These are phyloP conservation scores for Tachystola acroxantha DNA, from an alignment of 2,888 invertebrate genomes.

Conservation along the genomic window DNA sequence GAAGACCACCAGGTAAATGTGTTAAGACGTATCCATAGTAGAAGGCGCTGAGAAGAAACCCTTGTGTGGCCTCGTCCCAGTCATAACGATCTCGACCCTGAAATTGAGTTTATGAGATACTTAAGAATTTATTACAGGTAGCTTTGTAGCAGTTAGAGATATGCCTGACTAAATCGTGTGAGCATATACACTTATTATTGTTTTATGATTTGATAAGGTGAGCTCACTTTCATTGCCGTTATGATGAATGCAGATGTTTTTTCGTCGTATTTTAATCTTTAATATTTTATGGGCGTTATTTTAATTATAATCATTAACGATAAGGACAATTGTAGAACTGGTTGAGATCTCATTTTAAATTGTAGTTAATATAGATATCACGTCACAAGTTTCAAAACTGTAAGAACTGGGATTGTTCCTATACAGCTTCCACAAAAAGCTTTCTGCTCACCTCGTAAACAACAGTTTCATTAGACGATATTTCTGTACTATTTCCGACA, in stretches of 20 bases:
- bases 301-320: no score
- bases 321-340: no score
- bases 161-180: background rate
- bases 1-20: slow-evolving; percentile 88
- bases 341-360: no score
- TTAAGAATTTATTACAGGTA: background rate
- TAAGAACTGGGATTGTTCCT: no score
- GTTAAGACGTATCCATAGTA: slow-evolving; percentile 91
- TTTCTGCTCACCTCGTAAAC: slow-evolving; percentile 30
- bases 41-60: slow-evolving; percentile 87
- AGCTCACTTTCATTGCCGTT: no score
- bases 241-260: no score
- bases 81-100: slow-evolving; percentile 70
- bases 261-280: no score
- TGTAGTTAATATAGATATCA: no score
- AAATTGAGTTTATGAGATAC: background rate
- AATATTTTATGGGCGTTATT: no score
- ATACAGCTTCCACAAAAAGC: no score
- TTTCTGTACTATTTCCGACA: slow-evolving; percentile 9
- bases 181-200: background rate
- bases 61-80: slow-evolving; percentile 85
- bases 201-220: background rate
- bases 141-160: background rate
- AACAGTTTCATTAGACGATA: slow-evolving; percentile 20
- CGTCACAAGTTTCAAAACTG: no score